Percentiles rank a stretch among this genome's conserved stretches.
Evolutionary conservation across 2,888 invertebrate genomes (phyloP).

Genomic region (Tipula vernalis): DNA sequence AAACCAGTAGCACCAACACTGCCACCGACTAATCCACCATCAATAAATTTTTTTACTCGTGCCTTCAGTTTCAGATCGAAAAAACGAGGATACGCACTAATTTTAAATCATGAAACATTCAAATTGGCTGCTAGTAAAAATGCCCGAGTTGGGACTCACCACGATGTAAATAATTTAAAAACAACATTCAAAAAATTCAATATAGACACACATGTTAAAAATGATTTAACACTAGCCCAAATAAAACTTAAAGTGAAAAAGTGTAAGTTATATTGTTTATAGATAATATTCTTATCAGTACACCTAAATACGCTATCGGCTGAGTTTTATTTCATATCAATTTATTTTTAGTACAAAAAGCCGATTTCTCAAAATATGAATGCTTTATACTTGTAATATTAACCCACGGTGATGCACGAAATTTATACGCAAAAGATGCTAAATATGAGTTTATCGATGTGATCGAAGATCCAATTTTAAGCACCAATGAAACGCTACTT

Average conservation of each 20-base stretch:
- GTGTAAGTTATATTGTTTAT: conserved; percentile 22
- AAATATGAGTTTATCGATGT: conserved; percentile 27
- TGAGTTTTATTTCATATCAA: too few relatives aligned
- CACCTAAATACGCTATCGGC: too few relatives aligned
- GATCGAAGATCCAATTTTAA: conserved; percentile 26
- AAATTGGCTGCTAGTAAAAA: not conserved
- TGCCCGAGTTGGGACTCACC: conserved; percentile 22
- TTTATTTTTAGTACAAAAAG: conserved; percentile 24
- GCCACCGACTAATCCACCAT: not conserved
- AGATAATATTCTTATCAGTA: too few relatives aligned
- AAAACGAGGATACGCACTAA: not conserved
- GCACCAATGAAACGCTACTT: conserved; percentile 25
- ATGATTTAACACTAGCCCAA: conserved; percentile 25
- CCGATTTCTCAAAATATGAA: conserved; percentile 25
- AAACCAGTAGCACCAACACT: not conserved
- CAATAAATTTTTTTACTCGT: not conserved
- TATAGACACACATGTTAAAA: conserved; percentile 23
- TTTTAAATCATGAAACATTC: not conserved
- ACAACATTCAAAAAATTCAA: conserved; percentile 24
- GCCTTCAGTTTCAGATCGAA: not conserved
- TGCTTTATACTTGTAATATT: conserved; percentile 30
- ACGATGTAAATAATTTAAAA: conserved; percentile 25
- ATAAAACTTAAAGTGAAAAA: conserved; percentile 23
- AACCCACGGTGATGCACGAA: conserved; percentile 27
- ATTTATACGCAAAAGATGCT: conserved; percentile 28